phyloP scores from a whole-genome alignment of 2,888 invertebrate genomes.

The Leucoma salicis region DNA sequence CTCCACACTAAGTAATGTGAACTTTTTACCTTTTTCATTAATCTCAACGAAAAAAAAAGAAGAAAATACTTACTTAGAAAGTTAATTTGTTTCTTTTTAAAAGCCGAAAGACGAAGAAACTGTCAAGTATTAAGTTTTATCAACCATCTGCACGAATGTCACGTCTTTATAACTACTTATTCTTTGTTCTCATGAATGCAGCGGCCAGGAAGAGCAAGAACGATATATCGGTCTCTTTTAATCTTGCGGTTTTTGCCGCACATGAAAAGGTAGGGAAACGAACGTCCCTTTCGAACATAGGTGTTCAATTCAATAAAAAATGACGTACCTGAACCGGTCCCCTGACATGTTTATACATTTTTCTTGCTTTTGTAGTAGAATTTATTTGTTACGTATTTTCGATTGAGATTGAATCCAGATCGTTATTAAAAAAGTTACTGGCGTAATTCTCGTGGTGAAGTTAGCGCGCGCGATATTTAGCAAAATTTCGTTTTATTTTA shows the following conservation, averaged over 20 bases:
- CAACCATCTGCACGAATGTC: slow-evolving; percentile 79
- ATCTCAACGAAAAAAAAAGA: slow-evolving; percentile 71
- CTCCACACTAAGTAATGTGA: slow-evolving; percentile 45
- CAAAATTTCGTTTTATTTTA: slow-evolving; percentile 38
- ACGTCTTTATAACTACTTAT: slow-evolving; percentile 80
- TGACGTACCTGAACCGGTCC: slow-evolving; percentile 79
- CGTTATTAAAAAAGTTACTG: slow-evolving; percentile 79
- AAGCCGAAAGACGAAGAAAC: slow-evolving; percentile 71
- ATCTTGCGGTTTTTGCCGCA: slow-evolving; percentile 48
- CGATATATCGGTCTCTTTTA: slow-evolving; percentile 47
- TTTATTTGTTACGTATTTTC: slow-evolving; percentile 72
- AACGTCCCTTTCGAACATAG: slow-evolving; percentile 69
- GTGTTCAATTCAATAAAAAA: slow-evolving; percentile 79
- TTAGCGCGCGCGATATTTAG: slow-evolving; percentile 56
- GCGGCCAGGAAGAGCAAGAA: slow-evolving; percentile 44
- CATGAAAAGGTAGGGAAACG: slow-evolving; percentile 57
- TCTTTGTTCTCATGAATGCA: slow-evolving; percentile 78
- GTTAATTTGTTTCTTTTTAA: slow-evolving; percentile 72
- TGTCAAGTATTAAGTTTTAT: slow-evolving; percentile 78
- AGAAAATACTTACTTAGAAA: slow-evolving; percentile 76
- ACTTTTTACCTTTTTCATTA: slow-evolving; percentile 75
- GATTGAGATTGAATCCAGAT: slow-evolving; percentile 73
- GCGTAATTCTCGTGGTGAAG: slow-evolving; percentile 65
- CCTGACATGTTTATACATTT: slow-evolving; percentile 78
- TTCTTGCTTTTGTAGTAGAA: slow-evolving; percentile 68